phyloP scores from a whole-genome alignment of 1,140 invertebrate species.

The Gryllus bimaculatus region DNA sequence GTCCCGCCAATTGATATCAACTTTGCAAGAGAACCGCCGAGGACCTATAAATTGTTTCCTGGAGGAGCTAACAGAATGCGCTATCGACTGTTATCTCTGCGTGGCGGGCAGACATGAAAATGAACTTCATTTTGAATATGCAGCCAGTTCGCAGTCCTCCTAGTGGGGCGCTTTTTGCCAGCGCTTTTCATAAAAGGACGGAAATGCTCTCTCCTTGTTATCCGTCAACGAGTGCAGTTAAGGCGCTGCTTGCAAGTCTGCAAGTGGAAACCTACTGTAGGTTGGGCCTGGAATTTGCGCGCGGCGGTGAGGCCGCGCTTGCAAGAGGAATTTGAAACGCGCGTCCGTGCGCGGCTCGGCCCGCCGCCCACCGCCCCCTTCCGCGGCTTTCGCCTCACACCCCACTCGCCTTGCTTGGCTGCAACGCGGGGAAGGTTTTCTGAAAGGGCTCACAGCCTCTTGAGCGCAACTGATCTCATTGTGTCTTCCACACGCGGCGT shows the following conservation, averaged over 20 bases:
- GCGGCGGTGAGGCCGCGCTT: neutral
- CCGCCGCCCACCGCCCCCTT: neutral
- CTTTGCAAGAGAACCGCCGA: neutral
- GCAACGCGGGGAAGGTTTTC: neutral
- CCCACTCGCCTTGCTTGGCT: neutral
- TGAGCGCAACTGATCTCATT: neutral
- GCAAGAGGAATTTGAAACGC: neutral
- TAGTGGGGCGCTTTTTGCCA: neutral
- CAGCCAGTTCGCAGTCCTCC: neutral
- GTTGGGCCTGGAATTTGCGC: neutral
- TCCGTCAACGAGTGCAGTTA: neutral
- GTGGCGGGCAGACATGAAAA: neutral
- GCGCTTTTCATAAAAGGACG: neutral
- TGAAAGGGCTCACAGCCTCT: neutral
- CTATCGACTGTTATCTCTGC: neutral
- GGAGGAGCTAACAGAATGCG: neutral
- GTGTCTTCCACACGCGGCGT: neutral
- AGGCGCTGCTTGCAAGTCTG: neutral
- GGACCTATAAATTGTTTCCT: neutral
- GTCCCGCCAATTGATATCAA: neutral
- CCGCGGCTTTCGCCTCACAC: too few relatives aligned
- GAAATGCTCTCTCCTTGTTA: neutral
- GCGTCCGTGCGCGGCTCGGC: neutral
- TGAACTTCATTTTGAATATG: conserved; percentile 5
- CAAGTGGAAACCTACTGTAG: neutral